Conservation (phyloP, 2,888 invertebrate species). For the Leucozona laternaria region DNA sequence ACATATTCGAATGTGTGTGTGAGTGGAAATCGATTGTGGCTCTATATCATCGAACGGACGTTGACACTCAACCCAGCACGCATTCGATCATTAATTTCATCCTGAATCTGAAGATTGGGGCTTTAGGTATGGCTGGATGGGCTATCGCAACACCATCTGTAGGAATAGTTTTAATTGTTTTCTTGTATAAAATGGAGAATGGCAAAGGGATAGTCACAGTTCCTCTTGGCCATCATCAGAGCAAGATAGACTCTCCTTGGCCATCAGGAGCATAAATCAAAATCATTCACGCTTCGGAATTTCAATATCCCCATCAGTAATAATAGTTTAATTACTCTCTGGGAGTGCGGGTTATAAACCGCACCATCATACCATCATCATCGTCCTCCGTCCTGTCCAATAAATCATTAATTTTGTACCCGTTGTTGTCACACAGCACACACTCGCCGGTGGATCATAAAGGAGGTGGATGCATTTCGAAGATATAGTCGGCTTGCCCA, state of each 20-base stretch:
- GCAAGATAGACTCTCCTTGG: background rate
- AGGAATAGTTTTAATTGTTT: conserved; percentile 42
- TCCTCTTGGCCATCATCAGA: conserved; percentile 11
- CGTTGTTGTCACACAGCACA: conserved; percentile 54
- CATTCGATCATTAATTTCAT: conserved; percentile 73
- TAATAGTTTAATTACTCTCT: conserved; percentile 75
- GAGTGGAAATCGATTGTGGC: conserved; percentile 51
- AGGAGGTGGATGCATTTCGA: conserved; percentile 10
- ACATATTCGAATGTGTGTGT: background rate
- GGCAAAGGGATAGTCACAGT: conserved; percentile 33
- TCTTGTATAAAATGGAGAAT: conserved; percentile 12
- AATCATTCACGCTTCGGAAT: conserved; percentile 81
- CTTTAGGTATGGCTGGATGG: conserved; percentile 79
- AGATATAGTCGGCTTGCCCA: conserved; percentile 58
- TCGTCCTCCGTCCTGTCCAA: conserved; percentile 32
- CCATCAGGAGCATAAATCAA: conserved; percentile 80
- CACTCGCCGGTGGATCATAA: background rate
- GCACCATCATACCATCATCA: conserved; percentile 22
- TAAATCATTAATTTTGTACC: conserved; percentile 67
- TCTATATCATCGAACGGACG: conserved; percentile 57
- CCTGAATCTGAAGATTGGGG: conserved; percentile 25
- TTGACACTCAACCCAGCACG: conserved; percentile 68
- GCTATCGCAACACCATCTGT: conserved; percentile 82
- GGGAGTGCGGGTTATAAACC: conserved; percentile 52
- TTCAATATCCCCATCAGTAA: conserved; percentile 74